Evolutionary conservation across 2,797 vertebrate genomes (phyloP), one percentile per base, ranked within the genome.

Genomic region (Kryptopterus vitreolus): DNA sequence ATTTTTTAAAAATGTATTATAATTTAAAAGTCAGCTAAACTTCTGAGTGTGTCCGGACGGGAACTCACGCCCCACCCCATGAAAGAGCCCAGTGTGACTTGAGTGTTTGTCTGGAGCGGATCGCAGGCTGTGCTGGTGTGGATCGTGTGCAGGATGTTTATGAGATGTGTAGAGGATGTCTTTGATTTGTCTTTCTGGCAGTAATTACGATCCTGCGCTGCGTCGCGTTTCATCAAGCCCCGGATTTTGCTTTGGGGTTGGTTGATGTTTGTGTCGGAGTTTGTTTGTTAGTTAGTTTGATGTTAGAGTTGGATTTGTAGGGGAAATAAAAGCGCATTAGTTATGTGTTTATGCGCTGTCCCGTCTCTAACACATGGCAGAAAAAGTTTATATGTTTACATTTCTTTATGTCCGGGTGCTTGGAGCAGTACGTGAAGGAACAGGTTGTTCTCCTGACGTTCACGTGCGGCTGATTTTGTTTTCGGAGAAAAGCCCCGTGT

Each of bases 31-130:
- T 92, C 91, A 80, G 87, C 85, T 81, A 90, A 92, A 90, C 90
- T 92, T 88, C 86, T 82, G 20, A 29, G 74, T 59, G 55, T 55
- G 65, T 87, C 87, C 88, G 89, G 87, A 88, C 85, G 83, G 87
- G 87, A 84, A 90, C 87, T 20, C 31, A 22, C n/a, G 93, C 92
- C 92, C 92, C 93, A 91, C 94, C 94, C 92, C 92, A 92, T 20
- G 81, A 89, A 90, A 91, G 88, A 91, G 86, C 90, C 90, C 86
- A 90, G 88, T 89, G 89, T 90, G 88, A n/a, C 82, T 78, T 88
- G 50, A 16, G 78, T 48, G 86, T 89, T 89, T 86, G 87, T 86
- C 88, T 91, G 89, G 65, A 78, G 69, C 82, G 89, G 65, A 78
- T 65, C 82, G 72, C 66, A 75, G 79, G 33, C 71, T 55, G 9